phyloP scores from a whole-genome alignment of 92 coral and sea anemone genomes.

The Chrysogorgia sp. region DNA sequence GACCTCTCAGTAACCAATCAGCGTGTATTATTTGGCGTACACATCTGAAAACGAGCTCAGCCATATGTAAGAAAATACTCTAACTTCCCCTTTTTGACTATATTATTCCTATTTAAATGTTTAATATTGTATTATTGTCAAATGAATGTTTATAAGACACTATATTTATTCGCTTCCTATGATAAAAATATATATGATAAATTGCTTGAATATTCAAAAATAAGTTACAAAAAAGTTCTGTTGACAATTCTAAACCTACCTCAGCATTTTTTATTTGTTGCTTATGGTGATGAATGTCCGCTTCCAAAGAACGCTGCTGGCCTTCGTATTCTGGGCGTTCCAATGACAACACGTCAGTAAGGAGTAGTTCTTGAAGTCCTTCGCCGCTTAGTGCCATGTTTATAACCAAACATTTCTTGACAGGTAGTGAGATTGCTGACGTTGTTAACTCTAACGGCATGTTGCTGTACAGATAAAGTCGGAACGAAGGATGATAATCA shows the following conservation, averaged over 20 bases:
- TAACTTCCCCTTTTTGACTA: too few relatives aligned
- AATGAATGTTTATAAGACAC: too few relatives aligned
- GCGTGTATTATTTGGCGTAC: too few relatives aligned
- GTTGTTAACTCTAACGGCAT: conserved; percentile 79
- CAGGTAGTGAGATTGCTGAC: conserved; percentile 69
- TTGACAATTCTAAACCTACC: conserved; percentile 47
- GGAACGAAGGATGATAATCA: conserved; percentile 81
- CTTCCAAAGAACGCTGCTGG: conserved; percentile 77
- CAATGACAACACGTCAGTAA: conserved; percentile 74
- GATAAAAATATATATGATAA: too few relatives aligned
- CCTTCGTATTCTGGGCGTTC: conserved; percentile 94
- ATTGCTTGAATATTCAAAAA: neutral
- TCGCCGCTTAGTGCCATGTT: conserved; percentile 82
- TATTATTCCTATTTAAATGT: too few relatives aligned
- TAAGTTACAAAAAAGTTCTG: neutral
- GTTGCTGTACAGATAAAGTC: conserved; percentile 80
- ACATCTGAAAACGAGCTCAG: too few relatives aligned
- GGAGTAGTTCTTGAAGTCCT: conserved; percentile 71
- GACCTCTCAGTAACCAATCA: too few relatives aligned
- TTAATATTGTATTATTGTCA: too few relatives aligned
- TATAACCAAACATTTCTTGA: conserved; percentile 70
- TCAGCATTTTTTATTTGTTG: conserved; percentile 78
- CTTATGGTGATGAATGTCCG: conserved; percentile 79
- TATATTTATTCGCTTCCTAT: too few relatives aligned
- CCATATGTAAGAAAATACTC: too few relatives aligned